phyloP scores from a whole-genome alignment of 2,888 invertebrate genomes.

The Dynastes tityus region DNA sequence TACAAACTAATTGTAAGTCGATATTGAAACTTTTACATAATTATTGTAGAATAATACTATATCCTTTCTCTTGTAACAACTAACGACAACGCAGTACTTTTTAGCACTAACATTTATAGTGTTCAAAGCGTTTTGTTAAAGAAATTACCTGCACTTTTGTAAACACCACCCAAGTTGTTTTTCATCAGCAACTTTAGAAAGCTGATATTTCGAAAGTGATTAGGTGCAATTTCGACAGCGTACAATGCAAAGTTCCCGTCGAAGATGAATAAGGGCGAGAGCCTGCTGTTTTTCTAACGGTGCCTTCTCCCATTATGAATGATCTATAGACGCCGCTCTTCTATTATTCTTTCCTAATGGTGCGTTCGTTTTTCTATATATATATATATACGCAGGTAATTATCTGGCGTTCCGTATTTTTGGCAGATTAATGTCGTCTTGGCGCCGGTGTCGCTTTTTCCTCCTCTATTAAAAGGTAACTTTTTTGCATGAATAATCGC shows the following conservation, averaged over 20 bases:
- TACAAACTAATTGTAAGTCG: no score
- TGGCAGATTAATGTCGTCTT: conserved; percentile 61
- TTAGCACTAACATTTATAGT: no score
- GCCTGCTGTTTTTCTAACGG: conserved; percentile 53
- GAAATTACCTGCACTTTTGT: not conserved
- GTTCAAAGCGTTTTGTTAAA: no score
- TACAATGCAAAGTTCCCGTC: conserved; percentile 13
- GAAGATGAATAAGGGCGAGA: conserved; percentile 5
- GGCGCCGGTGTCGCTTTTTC: conserved; percentile 58
- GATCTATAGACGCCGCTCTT: conserved; percentile 57
- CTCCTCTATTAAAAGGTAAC: conserved; percentile 45
- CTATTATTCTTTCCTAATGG: conserved; percentile 57
- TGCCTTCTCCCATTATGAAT: conserved; percentile 40
- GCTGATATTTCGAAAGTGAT: conserved; percentile 52
- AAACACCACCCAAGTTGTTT: not conserved
- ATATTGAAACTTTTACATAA: no score
- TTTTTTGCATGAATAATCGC: conserved; percentile 42
- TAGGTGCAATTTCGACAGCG: conserved; percentile 56
- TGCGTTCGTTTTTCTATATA: conserved; percentile 57
- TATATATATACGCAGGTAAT: conserved; percentile 60
- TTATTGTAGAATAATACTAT: no score
- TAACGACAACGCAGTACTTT: no score
- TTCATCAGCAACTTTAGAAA: no score
- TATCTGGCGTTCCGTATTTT: conserved; percentile 60
- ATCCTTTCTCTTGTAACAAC: no score